Percentiles rank a stretch among this genome's conserved stretches.
Evolutionary conservation across 2,797 vertebrate species (phyloP).

Genomic region (Eulemur mongoz): DNA sequence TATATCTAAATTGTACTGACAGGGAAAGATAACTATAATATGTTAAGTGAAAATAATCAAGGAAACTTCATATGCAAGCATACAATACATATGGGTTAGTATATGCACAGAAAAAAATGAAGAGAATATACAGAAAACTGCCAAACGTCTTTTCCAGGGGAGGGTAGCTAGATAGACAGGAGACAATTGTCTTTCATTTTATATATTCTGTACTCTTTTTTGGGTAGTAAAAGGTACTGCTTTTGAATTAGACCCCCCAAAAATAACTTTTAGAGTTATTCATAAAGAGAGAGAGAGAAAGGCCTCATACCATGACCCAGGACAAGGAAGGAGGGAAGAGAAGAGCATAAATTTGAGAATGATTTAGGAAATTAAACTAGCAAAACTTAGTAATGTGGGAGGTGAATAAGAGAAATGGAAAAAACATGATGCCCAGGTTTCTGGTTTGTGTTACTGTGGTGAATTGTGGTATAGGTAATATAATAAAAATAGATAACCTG

Average conservation of each 20-base stretch:
- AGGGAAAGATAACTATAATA: neutral
- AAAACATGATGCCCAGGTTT: neutral
- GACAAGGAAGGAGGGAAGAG: neutral
- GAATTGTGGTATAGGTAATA: neutral
- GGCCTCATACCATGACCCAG: neutral
- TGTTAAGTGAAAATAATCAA: conserved; percentile 21
- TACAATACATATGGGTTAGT: neutral
- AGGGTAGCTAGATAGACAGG: neutral
- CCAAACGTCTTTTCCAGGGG: neutral
- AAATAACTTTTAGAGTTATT: neutral
- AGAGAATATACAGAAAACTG: neutral
- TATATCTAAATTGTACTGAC: neutral
- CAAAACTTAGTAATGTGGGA: neutral
- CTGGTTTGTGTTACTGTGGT: neutral
- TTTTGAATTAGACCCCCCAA: neutral
- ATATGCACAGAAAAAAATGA: neutral
- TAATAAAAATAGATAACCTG: neutral
- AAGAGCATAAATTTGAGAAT: neutral
- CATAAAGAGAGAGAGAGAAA: neutral
- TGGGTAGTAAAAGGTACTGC: neutral
- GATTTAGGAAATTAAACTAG: neutral
- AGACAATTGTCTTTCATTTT: neutral
- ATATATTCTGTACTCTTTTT: neutral
- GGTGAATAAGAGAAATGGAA: neutral
- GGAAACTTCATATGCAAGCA: neutral